Base-by-base conservation (phyloP, 2,888 invertebrate species). In the Phyto melanocephala region DNA sequence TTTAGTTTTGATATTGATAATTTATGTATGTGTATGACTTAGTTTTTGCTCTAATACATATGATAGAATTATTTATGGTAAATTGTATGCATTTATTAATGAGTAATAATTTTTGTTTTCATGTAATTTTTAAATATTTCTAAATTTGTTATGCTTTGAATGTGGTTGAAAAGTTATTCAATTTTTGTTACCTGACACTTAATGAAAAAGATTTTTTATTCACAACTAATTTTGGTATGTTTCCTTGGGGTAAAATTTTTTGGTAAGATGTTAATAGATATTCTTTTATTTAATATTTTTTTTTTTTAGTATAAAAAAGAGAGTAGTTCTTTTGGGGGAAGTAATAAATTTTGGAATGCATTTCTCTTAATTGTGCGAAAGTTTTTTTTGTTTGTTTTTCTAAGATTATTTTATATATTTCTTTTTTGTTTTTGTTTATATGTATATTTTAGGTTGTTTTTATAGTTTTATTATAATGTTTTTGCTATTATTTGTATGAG, bases 351-450 rank as follows among this genome's bases (percentile, higher is more conserved):
- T 47, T 37, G 65, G 75, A 75, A 75, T 75, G 75, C 8, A 22
- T 6, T 58, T 35, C 54, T 56, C 75, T 63, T 56, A 75, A 82
- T 82, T 82, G 82, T 82, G 82, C 82, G 82, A 82, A 82, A 82
- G 82, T 54, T 33, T 70, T 62, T 24, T 37, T 40, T 67, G 35
- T 45, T 45, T 17, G 13, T 17, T 33, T 63, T 50, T 68, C 35
- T 15, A 45, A 28, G 40, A 22, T n/a, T 35, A 11, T 75, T 67
- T 54, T 56, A 15, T 33, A 33, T 56, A 40, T 37, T 35, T 42
- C 67, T 58, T 28, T 42, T 33, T 42, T 56, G 40, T 28, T 42
- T 56, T 50, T 45, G 13, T 11, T 50, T 52, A 24, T 58, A 35
- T 47, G n/a, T 24, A 0, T 13, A 15, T 63, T 63, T n/a, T n/a